phyloP scores from a whole-genome alignment of 2,888 invertebrate species.

The Oithona nana region DNA sequence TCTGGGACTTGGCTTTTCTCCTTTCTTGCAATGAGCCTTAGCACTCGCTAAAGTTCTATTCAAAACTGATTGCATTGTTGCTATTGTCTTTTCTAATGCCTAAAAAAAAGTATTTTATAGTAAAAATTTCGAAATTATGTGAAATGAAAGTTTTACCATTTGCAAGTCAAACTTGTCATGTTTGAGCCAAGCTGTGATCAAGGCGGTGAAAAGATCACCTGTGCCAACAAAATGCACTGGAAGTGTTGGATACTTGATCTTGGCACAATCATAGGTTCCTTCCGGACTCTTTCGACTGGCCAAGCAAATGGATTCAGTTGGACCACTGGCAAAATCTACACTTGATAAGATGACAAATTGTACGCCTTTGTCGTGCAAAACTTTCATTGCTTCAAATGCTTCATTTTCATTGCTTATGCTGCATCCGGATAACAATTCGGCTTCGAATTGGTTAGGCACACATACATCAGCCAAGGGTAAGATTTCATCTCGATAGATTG shows the following conservation, averaged over 20 bases:
- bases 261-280: slow-evolving; percentile 25
- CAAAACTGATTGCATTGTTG: slow-evolving; percentile 44
- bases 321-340: neutral
- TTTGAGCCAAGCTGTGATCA: slow-evolving; percentile 68
- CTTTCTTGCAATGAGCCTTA: neutral
- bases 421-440: slow-evolving; percentile 51
- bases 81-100: slow-evolving; percentile 61
- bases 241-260: slow-evolving; percentile 50
- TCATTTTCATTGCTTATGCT: neutral
- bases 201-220: slow-evolving; percentile 78
- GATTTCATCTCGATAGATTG: slow-evolving; percentile 65
- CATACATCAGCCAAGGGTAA: slow-evolving; percentile 78
- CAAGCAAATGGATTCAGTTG: neutral
- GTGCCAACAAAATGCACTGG: slow-evolving; percentile 70
- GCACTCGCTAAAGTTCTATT: neutral
- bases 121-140: no score
- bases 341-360: slow-evolving; percentile 30
- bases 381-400: neutral
- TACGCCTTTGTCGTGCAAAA: neutral
- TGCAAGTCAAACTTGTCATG: slow-evolving; percentile 44
- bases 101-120: no score
- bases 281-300: neutral
- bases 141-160: no score
- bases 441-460: slow-evolving; percentile 92
- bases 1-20: neutral